These are phyloP conservation scores for Opisthocomus hoazin DNA, from an alignment of 2,113 vertebrate genomes.

Conservation along the genomic window DNA sequence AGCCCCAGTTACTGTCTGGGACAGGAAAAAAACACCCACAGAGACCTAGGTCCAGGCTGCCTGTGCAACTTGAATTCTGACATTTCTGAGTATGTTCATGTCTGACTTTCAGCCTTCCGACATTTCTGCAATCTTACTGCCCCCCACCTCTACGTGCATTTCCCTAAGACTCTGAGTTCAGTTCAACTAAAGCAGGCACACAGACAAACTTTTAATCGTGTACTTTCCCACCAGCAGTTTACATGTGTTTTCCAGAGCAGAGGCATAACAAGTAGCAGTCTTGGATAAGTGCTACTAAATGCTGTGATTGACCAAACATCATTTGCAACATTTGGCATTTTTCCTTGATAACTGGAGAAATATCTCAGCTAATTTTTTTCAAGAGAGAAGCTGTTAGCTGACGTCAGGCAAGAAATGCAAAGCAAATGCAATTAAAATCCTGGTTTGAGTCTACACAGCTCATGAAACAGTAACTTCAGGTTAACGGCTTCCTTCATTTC, in stretches of 20 bases:
- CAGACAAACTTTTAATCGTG: neutral
- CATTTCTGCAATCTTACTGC: neutral
- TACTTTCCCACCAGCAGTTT: neutral
- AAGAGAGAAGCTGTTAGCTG: neutral
- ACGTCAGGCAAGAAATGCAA: neutral
- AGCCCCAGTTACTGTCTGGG: neutral
- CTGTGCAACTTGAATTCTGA: neutral
- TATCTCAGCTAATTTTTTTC: neutral
- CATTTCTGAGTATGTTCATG: neutral
- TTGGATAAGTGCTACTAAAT: neutral
- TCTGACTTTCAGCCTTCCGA: neutral
- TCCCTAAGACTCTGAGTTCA: neutral
- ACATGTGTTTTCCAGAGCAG: neutral
- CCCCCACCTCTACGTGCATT: fast-evolving
- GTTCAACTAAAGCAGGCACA: neutral
- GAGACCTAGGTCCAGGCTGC: neutral
- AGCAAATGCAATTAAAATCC: neutral
- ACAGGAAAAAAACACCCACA: neutral
- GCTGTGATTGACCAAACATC: neutral
- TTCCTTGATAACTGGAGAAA: neutral
- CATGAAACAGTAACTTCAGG: neutral
- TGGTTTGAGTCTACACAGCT: neutral
- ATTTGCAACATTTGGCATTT: neutral
- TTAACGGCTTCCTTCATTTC: neutral
- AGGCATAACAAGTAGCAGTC: neutral